phyloP scores from a whole-genome alignment of 1,140 invertebrate genomes.

The Solenopsis invicta region DNA sequence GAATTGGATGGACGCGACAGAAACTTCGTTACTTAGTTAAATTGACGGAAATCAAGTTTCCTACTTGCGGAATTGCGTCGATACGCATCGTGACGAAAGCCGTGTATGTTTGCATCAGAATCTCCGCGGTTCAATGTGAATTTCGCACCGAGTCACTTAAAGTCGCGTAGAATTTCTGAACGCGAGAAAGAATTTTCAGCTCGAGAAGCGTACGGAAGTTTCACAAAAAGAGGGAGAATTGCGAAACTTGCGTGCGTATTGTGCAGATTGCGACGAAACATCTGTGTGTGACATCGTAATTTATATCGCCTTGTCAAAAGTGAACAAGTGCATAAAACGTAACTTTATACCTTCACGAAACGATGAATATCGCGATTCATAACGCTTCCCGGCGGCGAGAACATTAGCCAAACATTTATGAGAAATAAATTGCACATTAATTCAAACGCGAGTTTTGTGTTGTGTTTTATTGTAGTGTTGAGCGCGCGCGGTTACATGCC shows the following conservation, averaged over 20 bases:
- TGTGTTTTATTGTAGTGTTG: neutral
- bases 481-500: neutral
- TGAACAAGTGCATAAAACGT: neutral
- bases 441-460: slow-evolving; percentile 4
- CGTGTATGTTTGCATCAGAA: neutral
- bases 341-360: neutral
- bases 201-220: neutral
- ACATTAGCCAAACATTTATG: slow-evolving; percentile 15
- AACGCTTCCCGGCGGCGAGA: neutral
- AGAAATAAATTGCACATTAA: slow-evolving; percentile 33
- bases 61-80: slow-evolving; percentile 49
- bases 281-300: neutral
- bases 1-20: slow-evolving; percentile 66
- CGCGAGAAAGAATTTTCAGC: neutral
- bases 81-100: slow-evolving; percentile 38
- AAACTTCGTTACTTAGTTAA: slow-evolving; percentile 75
- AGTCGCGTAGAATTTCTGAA: neutral
- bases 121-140: neutral
- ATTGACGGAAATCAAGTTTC: slow-evolving; percentile 72
- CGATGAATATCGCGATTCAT: neutral
- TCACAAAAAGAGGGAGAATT: neutral
- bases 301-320: neutral
- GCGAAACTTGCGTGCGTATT: neutral
- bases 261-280: neutral
- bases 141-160: slow-evolving; percentile 1